These are phyloP conservation scores for Mus caroli DNA, from an alignment of 2,797 vertebrate genomes.

Conservation along the genomic window DNA sequence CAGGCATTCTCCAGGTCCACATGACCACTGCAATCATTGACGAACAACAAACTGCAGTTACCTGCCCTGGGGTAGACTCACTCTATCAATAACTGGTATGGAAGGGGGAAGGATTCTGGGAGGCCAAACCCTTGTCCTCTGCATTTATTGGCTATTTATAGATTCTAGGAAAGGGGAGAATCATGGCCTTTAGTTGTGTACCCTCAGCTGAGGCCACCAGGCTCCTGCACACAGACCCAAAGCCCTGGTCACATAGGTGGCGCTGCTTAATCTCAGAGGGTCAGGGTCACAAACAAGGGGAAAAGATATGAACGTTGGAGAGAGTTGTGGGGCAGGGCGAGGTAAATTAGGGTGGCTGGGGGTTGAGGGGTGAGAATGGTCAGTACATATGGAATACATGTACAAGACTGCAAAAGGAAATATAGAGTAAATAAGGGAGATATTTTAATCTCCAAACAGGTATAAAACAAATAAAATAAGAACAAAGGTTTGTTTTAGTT, in stretches of 20 bases:
- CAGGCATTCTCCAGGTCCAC: not conserved
- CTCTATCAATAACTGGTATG: not conserved
- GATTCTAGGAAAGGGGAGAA: not conserved
- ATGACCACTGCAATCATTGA: too few relatives aligned
- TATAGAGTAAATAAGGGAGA: not conserved
- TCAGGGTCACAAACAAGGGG: not conserved
- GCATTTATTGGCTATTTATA: not conserved
- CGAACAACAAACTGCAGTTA: not conserved
- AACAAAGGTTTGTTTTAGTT: not conserved
- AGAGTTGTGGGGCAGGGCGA: not conserved
- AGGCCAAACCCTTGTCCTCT: not conserved
- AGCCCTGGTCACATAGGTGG: too few relatives aligned
- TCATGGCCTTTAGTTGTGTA: not conserved
- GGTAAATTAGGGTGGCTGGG: not conserved
- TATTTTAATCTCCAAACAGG: constrained; percentile 13
- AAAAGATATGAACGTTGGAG: not conserved
- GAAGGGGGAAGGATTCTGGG: not conserved
- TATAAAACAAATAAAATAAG: not conserved
- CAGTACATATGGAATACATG: not conserved
- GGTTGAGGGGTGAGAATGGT: not conserved
- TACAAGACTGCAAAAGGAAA: not conserved
- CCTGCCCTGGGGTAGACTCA: not conserved
- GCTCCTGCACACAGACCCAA: not conserved
- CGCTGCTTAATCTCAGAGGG: not conserved
- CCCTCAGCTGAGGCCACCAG: not conserved